phyloP scores from a whole-genome alignment of 2,797 vertebrate species.

The Meda fulgida region DNA sequence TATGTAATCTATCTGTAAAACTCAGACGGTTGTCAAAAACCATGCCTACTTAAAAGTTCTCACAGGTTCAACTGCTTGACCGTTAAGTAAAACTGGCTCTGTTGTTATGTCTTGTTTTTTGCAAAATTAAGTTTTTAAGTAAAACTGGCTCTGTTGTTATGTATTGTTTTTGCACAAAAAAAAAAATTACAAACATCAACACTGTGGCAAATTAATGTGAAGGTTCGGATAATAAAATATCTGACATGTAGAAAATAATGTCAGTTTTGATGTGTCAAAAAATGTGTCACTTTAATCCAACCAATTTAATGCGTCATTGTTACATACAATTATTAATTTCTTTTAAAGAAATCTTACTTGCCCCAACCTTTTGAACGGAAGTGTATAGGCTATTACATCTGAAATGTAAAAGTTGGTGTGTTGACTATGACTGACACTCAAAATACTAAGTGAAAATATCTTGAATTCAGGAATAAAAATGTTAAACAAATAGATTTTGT shows the following conservation, averaged over 20 bases:
- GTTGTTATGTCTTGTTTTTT: too few species aligned
- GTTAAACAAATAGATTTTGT: neutral
- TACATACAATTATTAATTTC: neutral
- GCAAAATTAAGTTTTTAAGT: too few species aligned
- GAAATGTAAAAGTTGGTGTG: too few species aligned
- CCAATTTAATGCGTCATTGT: neutral
- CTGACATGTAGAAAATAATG: too few species aligned
- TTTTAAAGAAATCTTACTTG: neutral
- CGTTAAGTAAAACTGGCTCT: too few species aligned
- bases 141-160: too few species aligned
- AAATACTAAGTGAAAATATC: neutral
- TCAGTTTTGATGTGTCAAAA: too few species aligned
- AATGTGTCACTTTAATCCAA: neutral
- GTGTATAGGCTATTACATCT: neutral
- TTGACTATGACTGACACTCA: neutral
- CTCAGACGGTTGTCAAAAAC: too few species aligned
- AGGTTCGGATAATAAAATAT: constrained; percentile 1
- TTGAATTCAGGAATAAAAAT: neutral
- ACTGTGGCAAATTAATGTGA: constrained; percentile 6
- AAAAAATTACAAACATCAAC: neutral
- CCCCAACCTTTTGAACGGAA: neutral
- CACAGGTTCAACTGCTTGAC: too few species aligned
- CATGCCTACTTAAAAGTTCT: too few species aligned
- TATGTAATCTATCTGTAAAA: too few species aligned
- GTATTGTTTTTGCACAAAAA: too few species aligned